Evolutionary conservation across 2,888 invertebrate species (phyloP).

Genomic region (Mimumesa dahlbomi): DNA sequence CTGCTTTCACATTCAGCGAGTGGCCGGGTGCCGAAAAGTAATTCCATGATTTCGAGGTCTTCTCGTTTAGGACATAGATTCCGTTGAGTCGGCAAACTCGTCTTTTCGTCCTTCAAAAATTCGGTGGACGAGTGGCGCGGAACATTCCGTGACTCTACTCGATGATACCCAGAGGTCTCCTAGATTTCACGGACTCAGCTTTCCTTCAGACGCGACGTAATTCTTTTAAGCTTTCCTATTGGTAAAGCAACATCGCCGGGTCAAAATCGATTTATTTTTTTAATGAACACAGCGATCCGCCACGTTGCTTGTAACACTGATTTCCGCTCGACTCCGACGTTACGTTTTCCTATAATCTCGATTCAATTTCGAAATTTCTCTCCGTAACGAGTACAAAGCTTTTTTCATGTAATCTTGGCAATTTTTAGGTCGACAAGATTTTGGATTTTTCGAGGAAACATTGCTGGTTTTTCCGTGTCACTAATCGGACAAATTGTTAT

Average conservation of each 20-base stretch:
- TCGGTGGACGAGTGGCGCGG: slow-evolving; percentile 47
- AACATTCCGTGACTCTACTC: slow-evolving; percentile 66
- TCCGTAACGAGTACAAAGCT: too few species aligned
- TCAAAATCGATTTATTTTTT: slow-evolving; percentile 25
- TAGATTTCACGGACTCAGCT: slow-evolving; percentile 63
- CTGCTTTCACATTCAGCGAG: slow-evolving; percentile 30
- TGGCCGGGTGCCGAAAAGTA: slow-evolving; percentile 17
- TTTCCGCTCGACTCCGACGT: neutral
- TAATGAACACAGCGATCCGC: neutral
- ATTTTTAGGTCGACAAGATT: too few species aligned
- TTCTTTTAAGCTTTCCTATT: slow-evolving; percentile 39
- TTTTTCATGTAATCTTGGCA: too few species aligned
- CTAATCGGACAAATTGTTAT: too few species aligned
- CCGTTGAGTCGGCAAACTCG: slow-evolving; percentile 61
- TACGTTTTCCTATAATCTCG: too few species aligned
- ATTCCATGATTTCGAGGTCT: slow-evolving; percentile 49
- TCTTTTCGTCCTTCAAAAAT: slow-evolving; percentile 65
- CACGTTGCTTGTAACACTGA: too few species aligned
- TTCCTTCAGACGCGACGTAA: slow-evolving; percentile 56
- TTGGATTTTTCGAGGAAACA: too few species aligned
- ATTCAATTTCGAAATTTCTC: too few species aligned
- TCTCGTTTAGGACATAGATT: slow-evolving; percentile 51
- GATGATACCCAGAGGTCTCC: slow-evolving; percentile 52
- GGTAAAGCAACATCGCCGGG: slow-evolving; percentile 21
- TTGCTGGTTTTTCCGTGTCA: too few species aligned